Evolutionary conservation across 2,113 vertebrate species (phyloP).

Genomic region (Columba livia): DNA sequence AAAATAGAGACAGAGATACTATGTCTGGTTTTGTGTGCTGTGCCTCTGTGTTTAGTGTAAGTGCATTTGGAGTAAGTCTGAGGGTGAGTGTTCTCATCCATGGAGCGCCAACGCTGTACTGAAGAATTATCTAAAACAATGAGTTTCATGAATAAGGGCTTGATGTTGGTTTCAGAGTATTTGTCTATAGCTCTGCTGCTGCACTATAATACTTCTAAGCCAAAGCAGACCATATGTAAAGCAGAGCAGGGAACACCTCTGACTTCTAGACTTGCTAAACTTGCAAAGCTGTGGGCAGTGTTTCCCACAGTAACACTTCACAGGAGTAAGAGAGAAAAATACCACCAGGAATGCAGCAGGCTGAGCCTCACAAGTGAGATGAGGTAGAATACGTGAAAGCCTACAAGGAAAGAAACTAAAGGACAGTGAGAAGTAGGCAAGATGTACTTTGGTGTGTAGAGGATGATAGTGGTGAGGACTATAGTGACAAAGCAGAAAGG

Average conservation of each 20-base stretch:
- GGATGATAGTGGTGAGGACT: background rate
- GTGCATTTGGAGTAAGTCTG: background rate
- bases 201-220: background rate
- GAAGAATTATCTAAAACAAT: background rate
- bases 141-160: background rate
- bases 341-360: background rate
- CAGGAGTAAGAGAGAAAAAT: background rate
- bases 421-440: background rate
- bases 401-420: background rate
- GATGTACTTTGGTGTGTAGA: background rate
- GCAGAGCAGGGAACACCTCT: conserved; percentile 3
- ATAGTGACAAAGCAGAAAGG: conserved; percentile 38
- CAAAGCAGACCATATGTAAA: background rate
- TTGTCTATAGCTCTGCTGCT: background rate
- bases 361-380: background rate
- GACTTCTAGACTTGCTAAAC: background rate
- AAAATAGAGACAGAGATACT: conserved; percentile 45
- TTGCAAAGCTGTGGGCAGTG: background rate
- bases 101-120: background rate
- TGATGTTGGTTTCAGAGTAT: background rate
- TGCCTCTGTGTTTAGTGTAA: background rate
- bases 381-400: background rate
- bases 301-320: background rate
- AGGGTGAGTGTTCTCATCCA: background rate
- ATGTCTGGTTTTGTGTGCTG: background rate